Evolutionary conservation across 2,888 invertebrate genomes (phyloP).

Genomic region (Graphium colonna): DNA sequence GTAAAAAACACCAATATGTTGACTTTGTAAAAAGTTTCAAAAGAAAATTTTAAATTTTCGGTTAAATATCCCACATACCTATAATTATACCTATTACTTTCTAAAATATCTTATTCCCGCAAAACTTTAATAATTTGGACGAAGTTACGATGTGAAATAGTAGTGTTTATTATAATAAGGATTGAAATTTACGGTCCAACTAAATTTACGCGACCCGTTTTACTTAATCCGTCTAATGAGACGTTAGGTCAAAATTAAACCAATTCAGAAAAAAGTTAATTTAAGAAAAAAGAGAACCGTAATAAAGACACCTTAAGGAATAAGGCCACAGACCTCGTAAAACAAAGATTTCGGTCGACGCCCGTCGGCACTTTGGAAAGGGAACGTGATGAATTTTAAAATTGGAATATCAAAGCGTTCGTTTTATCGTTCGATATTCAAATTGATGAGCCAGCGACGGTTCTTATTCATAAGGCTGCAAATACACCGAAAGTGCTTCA

Average conservation of each 20-base stretch:
- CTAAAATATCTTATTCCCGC: too few species aligned
- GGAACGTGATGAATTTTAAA: constrained; percentile 56
- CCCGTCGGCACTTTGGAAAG: constrained; percentile 27
- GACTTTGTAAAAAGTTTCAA: too few species aligned
- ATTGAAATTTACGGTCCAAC: too few species aligned
- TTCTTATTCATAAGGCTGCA: constrained; percentile 22
- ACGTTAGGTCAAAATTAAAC: background rate
- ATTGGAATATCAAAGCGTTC: constrained; percentile 47
- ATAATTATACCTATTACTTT: too few species aligned
- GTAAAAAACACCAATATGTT: too few species aligned
- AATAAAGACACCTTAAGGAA: constrained; percentile 24
- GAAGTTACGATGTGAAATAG: too few species aligned
- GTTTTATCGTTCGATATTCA: constrained; percentile 52
- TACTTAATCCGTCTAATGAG: background rate
- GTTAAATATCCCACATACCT: too few species aligned
- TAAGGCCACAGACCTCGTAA: constrained; percentile 22
- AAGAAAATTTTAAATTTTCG: too few species aligned
- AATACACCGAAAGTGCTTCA: constrained; percentile 19
- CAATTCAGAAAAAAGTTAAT: constrained; percentile 6
- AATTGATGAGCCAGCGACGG: constrained; percentile 50
- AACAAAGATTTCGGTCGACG: constrained; percentile 29
- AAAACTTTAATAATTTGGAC: too few species aligned
- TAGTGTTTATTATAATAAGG: too few species aligned
- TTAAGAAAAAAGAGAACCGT: constrained; percentile 25
- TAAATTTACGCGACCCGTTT: too few species aligned